These are phyloP conservation scores for Momotus momota DNA, from an alignment of 2,797 vertebrate genomes.

Conservation along the genomic window DNA sequence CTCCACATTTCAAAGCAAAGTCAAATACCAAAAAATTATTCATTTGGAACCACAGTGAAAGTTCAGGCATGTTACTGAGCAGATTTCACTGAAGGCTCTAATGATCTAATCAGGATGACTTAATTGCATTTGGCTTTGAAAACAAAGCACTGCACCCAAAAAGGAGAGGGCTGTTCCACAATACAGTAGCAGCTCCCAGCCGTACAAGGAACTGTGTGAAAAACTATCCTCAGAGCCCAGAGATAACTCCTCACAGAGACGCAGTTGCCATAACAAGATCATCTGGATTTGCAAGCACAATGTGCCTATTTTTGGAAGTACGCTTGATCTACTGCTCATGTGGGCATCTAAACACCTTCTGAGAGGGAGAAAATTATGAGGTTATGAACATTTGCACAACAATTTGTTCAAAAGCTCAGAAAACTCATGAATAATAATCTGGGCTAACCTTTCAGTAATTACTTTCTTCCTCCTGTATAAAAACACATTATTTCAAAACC, in stretches of 20 bases:
- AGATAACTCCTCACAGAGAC: background rate
- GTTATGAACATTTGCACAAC: constrained; percentile 19
- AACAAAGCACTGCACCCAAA: background rate
- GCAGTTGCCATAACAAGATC: constrained; percentile 20
- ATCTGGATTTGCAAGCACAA: constrained; percentile 36
- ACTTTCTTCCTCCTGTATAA: constrained; percentile 8
- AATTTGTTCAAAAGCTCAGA: constrained; percentile 55
- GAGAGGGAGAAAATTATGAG: background rate
- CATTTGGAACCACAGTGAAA: constrained; percentile 46
- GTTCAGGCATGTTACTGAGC: constrained; percentile 61
- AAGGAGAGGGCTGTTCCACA: background rate
- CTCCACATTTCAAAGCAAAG: constrained; percentile 64
- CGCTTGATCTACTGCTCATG: background rate
- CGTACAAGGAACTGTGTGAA: background rate
- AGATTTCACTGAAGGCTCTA: constrained; percentile 55
- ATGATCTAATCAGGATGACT: constrained; percentile 60
- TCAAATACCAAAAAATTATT: constrained; percentile 70
- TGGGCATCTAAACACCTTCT: constrained; percentile 21
- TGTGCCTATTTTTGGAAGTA: constrained; percentile 14
- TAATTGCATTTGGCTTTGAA: constrained; percentile 61
- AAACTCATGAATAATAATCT: constrained; percentile 54
- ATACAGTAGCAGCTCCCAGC: constrained; percentile 28
- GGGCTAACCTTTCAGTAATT: constrained; percentile 43
- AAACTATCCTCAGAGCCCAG: background rate
- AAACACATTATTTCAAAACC: constrained; percentile 14